A percentile compares a stretch with the other conserved stretches of the same genome.
Conservation (phyloP, 1,140 invertebrate species). For the Drosophila navojoa region DNA sequence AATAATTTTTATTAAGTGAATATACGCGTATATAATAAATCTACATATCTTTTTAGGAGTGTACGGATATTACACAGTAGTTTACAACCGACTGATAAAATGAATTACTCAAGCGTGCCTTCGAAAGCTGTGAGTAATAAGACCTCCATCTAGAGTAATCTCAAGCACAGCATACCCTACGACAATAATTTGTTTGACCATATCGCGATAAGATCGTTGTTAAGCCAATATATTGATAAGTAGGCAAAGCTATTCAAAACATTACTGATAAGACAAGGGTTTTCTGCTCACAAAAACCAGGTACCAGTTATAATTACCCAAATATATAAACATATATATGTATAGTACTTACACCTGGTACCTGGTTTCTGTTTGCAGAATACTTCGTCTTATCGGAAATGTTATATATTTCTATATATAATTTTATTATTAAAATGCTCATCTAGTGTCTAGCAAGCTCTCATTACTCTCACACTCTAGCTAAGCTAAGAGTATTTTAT, state of each 20-base stretch:
- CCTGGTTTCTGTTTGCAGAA: no score
- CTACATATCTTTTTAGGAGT: no score
- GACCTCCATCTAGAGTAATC: background rate
- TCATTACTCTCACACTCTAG: background rate
- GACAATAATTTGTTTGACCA: background rate
- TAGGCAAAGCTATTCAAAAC: conserved; percentile 16
- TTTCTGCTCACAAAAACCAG: conserved; percentile 2
- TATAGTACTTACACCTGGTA: no score
- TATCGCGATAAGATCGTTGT: conserved; percentile 30
- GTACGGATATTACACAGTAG: no score
- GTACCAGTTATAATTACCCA: background rate
- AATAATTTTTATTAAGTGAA: no score
- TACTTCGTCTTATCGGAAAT: background rate
- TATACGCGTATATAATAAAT: no score
- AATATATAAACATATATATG: background rate
- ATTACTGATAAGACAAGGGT: conserved; percentile 42
- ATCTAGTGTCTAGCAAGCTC: background rate
- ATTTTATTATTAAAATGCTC: background rate
- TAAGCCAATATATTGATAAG: conserved; percentile 50
- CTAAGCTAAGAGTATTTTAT: no score
- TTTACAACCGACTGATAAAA: no score
- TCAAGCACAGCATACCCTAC: conserved; percentile 2
- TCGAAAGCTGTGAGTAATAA: background rate
- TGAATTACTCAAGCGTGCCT: no score
- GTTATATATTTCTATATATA: conserved; percentile 6